A percentile compares a stretch with the other conserved stretches of the same genome.
phyloP scores from a whole-genome alignment of 2,888 invertebrate genomes.

The Phyllotreta striolata region DNA sequence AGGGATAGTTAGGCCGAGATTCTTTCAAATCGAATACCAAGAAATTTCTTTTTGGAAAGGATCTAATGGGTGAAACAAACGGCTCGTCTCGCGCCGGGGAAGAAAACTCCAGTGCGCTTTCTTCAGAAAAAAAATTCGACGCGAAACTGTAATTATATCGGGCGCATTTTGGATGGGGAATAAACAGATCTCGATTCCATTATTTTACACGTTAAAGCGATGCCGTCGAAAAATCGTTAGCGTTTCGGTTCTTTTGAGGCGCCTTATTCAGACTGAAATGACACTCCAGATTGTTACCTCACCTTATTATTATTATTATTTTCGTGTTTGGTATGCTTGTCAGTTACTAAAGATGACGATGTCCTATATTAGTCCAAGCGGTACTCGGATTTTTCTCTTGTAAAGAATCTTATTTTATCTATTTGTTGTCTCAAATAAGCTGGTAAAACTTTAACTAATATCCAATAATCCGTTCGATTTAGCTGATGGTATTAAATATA shows the following conservation, averaged over 20 bases:
- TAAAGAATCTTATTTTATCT: too few relatives aligned
- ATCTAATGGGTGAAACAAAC: constrained; percentile 29
- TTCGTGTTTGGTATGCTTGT: constrained; percentile 49
- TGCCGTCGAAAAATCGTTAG: constrained; percentile 51
- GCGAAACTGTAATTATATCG: not conserved
- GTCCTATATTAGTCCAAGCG: not conserved
- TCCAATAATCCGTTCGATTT: too few relatives aligned
- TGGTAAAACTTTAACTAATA: too few relatives aligned
- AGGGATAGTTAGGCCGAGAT: constrained; percentile 21
- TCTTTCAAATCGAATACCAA: constrained; percentile 30
- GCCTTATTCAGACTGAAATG: constrained; percentile 54
- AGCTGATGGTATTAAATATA: constrained; percentile 13
- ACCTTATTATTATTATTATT: constrained; percentile 56
- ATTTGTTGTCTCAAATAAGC: too few relatives aligned
- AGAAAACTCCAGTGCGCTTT: too few relatives aligned
- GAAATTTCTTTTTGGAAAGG: constrained; percentile 29
- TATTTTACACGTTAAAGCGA: constrained; percentile 44
- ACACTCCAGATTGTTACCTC: constrained; percentile 53
- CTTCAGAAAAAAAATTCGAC: too few relatives aligned
- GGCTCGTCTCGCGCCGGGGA: not conserved
- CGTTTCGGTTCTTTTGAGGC: constrained; percentile 51
- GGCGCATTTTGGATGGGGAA: constrained; percentile 41
- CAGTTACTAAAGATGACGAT: constrained; percentile 26
- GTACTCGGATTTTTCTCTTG: not conserved
- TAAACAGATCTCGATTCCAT: constrained; percentile 53